Percentiles rank a stretch among this genome's conserved stretches.
These are phyloP conservation scores for Metopolophium dirhodum DNA, from an alignment of 1,140 invertebrate species.

Conservation along the genomic window DNA sequence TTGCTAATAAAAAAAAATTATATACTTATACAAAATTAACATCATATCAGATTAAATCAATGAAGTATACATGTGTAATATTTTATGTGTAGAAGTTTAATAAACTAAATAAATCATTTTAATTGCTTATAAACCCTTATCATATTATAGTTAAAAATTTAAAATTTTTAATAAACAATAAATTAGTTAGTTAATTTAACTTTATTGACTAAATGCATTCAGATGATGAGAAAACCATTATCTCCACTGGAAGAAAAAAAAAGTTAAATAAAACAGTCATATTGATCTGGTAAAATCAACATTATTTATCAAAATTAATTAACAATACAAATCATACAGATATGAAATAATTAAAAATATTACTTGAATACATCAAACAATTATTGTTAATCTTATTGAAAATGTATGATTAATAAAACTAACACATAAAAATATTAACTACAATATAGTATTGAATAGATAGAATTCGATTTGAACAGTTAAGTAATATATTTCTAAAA, in stretches of 20 bases:
- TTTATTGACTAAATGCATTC: not conserved
- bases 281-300: no score
- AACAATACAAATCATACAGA: no score
- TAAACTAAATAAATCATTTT: not conserved
- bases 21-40: not conserved
- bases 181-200: not conserved
- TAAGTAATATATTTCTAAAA: no score
- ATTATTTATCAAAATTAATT: no score
- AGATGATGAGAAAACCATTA: not conserved
- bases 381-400: no score
- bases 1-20: not conserved
- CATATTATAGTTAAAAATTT: not conserved
- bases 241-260: not conserved
- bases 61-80: not conserved
- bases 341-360: no score
- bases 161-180: not conserved
- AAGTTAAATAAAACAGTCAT: not conserved
- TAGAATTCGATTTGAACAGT: no score
- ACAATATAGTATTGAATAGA: no score
- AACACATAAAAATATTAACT: no score
- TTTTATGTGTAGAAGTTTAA: not conserved
- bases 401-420: no score
- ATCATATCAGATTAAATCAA: not conserved
- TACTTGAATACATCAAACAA: no score
- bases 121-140: not conserved